Percentiles rank a stretch among this genome's conserved stretches.
phyloP scores from a whole-genome alignment of 1,140 invertebrate species.

The Plodia interpunctella region DNA sequence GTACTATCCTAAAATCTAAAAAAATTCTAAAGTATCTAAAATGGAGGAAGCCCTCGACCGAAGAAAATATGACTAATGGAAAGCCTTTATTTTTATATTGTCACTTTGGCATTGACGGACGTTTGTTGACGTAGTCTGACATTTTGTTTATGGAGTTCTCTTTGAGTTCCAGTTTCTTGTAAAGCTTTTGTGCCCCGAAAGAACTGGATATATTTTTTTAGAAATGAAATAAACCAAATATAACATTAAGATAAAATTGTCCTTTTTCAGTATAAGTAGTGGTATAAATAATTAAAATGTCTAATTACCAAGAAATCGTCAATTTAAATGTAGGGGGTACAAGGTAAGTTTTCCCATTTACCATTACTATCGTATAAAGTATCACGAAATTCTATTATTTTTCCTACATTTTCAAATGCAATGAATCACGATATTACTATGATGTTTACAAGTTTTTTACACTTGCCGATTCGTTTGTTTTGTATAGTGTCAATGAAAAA shows the following conservation, averaged over 20 bases:
- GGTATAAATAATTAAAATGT: constrained; percentile 35
- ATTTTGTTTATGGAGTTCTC: constrained; percentile 22
- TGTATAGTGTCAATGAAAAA: no score
- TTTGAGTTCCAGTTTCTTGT: constrained; percentile 7
- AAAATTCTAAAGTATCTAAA: no score
- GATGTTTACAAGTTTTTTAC: no score
- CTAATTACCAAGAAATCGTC: constrained; percentile 71
- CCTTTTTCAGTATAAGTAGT: neutral
- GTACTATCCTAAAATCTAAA: no score
- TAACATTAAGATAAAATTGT: neutral
- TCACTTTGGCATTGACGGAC: constrained; percentile 18
- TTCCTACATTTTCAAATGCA: neutral
- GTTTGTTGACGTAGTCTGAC: constrained; percentile 28
- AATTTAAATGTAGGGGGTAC: constrained; percentile 67
- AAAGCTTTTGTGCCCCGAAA: neutral
- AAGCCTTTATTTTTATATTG: no score
- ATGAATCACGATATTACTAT: no score
- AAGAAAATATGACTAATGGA: no score
- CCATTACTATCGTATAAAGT: constrained; percentile 15
- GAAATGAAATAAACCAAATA: no score
- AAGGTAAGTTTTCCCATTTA: constrained; percentile 33
- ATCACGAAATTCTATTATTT: neutral
- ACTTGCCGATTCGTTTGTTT: no score
- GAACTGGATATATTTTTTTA: no score
- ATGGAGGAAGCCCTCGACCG: neutral